A percentile compares a stretch with the other conserved stretches of the same genome.
Conservation (phyloP, 2,113 vertebrate genomes). For the Procavia capensis region DNA sequence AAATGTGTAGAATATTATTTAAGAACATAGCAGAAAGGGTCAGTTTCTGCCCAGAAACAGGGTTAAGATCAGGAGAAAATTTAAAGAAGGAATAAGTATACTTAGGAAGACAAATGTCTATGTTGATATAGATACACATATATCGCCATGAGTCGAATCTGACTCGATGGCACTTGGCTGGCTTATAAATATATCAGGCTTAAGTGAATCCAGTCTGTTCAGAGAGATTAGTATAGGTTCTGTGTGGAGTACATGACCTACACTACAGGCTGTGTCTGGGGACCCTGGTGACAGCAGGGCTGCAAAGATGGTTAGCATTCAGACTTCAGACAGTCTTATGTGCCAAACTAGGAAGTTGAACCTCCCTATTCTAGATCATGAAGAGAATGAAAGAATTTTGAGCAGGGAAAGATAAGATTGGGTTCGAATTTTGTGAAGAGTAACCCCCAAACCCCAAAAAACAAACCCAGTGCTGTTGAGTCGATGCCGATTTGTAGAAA, state of each 20-base stretch:
- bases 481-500: too few relatives aligned
- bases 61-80: neutral
- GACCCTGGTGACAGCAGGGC: too few relatives aligned
- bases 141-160: too few relatives aligned
- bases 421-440: neutral
- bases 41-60: neutral
- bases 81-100: neutral
- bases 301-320: neutral
- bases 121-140: too few relatives aligned
- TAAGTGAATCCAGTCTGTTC: neutral
- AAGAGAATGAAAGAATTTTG: neutral
- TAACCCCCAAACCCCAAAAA: neutral
- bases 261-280: too few relatives aligned
- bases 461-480: too few relatives aligned
- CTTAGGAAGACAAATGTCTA: neutral
- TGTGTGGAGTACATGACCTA: too few relatives aligned
- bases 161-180: too few relatives aligned
- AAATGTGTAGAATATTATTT: neutral
- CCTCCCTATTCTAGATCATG: neutral
- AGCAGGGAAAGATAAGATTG: neutral
- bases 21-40: neutral
- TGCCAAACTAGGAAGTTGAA: neutral
- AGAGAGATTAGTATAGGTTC: neutral
- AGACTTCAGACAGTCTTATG: neutral
- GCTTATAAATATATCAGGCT: neutral